Evolutionary conservation across 2,113 vertebrate genomes (phyloP).

Genomic region (Benitochromis conjunctus): DNA sequence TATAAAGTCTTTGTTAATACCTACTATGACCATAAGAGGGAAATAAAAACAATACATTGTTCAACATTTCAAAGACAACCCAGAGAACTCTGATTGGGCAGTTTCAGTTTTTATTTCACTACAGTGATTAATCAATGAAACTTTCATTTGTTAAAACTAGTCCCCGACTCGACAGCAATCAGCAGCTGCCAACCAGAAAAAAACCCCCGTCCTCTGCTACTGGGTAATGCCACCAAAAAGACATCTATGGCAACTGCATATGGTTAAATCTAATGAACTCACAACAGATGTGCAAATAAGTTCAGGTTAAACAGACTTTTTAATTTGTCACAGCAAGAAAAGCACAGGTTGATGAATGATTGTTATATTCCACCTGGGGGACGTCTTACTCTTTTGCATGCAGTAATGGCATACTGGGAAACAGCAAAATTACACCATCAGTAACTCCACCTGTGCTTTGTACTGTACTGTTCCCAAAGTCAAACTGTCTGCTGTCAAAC

Average conservation of each 20-base stretch:
- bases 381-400: background rate
- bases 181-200: background rate
- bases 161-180: background rate
- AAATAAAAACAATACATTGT: background rate
- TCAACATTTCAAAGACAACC: background rate
- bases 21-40: conserved; percentile 9
- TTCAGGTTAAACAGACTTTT: background rate
- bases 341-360: background rate
- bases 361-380: background rate
- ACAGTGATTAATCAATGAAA: background rate
- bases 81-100: background rate
- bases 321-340: background rate
- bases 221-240: background rate
- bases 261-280: background rate
- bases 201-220: background rate
- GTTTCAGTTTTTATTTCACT: conserved; percentile 44
- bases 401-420: background rate
- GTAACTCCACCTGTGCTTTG: background rate
- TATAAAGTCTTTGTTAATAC: background rate
- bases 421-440: background rate
- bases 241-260: background rate
- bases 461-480: background rate
- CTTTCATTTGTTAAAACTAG: background rate
- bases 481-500: background rate
- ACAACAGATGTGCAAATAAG: background rate